phyloP scores from a whole-genome alignment of 92 coral and sea anemone species.

The Galaxea fascicularis region DNA sequence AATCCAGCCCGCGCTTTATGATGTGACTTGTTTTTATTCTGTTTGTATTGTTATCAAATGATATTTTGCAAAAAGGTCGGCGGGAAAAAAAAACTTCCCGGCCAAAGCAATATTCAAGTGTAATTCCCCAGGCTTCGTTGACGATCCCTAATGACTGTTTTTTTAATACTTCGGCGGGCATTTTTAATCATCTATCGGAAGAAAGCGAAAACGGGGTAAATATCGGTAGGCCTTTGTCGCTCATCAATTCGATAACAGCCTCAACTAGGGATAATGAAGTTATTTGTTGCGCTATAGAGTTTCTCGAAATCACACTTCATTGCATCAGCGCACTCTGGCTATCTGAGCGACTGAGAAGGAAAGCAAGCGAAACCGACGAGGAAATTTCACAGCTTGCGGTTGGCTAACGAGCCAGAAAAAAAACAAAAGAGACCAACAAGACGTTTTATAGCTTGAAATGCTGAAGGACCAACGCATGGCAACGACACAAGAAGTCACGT shows the following conservation, averaged over 20 bases:
- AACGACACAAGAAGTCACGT: neutral
- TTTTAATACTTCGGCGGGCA: slow-evolving; percentile 13
- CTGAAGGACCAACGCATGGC: neutral
- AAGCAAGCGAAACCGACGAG: neutral
- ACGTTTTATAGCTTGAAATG: neutral
- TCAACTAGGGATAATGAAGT: slow-evolving; percentile 19
- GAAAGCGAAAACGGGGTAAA: slow-evolving; percentile 28
- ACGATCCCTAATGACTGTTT: neutral
- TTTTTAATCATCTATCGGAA: slow-evolving; percentile 30
- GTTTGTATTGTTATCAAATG: no score
- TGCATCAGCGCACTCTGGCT: neutral
- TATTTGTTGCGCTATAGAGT: slow-evolving; percentile 13
- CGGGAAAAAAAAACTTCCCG: neutral
- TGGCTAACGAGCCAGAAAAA: neutral
- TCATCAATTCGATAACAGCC: slow-evolving; percentile 25
- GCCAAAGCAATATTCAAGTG: neutral
- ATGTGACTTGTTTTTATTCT: no score
- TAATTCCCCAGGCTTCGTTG: neutral
- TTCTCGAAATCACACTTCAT: neutral
- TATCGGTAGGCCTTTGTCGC: slow-evolving; percentile 41
- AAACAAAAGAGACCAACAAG: neutral
- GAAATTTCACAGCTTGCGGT: neutral
- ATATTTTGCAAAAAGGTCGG: neutral
- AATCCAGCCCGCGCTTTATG: neutral
- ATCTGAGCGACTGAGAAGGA: slow-evolving; percentile 1